Conservation (phyloP, 2,113 vertebrate genomes). For the Sylvietta virens region DNA sequence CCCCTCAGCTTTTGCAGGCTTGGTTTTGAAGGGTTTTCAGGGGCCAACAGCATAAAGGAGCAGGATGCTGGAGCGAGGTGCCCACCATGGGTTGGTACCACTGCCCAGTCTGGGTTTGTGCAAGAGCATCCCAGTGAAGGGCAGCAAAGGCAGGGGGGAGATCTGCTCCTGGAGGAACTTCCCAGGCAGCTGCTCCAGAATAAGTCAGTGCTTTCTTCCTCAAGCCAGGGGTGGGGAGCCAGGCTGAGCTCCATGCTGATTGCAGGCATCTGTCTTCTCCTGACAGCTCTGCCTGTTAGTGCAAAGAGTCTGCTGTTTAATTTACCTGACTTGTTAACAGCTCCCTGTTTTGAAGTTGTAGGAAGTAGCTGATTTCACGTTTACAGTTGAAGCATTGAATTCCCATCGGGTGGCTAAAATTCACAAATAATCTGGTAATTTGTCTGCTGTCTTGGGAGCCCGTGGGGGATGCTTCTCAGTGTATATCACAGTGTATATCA, state of each 20-base stretch:
- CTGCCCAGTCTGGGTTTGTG: neutral
- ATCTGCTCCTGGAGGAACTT: neutral
- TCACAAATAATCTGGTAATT: conserved; percentile 68
- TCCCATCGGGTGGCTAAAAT: conserved; percentile 54
- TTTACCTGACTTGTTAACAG: conserved; percentile 74
- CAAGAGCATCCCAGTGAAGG: neutral
- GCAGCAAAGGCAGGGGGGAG: neutral
- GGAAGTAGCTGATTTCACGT: conserved; percentile 62
- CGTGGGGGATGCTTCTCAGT: neutral
- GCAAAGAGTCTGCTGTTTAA: conserved; percentile 68
- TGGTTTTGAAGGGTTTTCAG: neutral
- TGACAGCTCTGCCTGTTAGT: conserved; percentile 71
- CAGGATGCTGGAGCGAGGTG: rapidly evolving
- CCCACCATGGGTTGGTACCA: rapidly evolving
- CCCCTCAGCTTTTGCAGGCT: neutral
- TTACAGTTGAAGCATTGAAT: conserved; percentile 49
- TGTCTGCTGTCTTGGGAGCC: conserved; percentile 38
- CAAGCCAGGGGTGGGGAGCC: neutral
- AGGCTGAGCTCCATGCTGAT: conserved; percentile 51
- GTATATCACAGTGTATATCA: conserved; percentile 10
- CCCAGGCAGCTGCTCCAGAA: neutral
- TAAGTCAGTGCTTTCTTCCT: neutral
- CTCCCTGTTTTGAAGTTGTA: conserved; percentile 66
- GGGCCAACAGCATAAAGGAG: neutral
- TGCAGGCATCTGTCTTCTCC: conserved; percentile 70